Conservation (phyloP, 2,797 vertebrate species). For the Corythornis leucogaster region DNA sequence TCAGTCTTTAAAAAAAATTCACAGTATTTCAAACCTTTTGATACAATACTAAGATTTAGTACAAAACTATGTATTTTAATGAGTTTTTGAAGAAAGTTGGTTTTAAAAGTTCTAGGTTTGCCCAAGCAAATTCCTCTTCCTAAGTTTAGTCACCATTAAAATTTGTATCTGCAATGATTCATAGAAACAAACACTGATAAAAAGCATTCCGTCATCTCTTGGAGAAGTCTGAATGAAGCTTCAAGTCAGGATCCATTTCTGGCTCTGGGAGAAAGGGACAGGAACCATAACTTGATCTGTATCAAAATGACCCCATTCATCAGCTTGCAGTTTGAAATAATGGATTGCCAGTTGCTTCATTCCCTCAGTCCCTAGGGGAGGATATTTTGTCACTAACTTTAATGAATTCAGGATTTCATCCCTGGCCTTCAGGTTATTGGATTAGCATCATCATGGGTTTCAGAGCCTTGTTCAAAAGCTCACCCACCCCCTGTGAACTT, state of each 20-base stretch:
- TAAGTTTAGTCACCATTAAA: background rate
- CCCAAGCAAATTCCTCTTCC: background rate
- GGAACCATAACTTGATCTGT: background rate
- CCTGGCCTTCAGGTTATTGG: slow-evolving; percentile 39
- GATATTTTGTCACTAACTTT: slow-evolving; percentile 60
- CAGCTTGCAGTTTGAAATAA: slow-evolving; percentile 57
- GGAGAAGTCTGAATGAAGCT: background rate
- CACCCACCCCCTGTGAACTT: slow-evolving; percentile 24
- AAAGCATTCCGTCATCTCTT: background rate
- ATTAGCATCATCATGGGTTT: slow-evolving; percentile 50
- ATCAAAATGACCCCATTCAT: slow-evolving; percentile 50
- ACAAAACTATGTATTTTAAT: background rate
- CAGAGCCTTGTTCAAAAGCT: background rate
- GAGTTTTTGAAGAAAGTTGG: background rate
- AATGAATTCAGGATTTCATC: slow-evolving; percentile 70
- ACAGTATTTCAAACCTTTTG: background rate
- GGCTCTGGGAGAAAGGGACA: background rate
- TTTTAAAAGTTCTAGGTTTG: background rate
- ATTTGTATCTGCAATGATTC: background rate
- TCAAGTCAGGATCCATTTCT: slow-evolving; percentile 1
- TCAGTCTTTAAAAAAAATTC: background rate
- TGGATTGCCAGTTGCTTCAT: slow-evolving; percentile 41
- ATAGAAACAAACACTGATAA: background rate
- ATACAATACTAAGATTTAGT: background rate
- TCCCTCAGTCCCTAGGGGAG: background rate